Base-by-base conservation (phyloP, 2,797 vertebrate genomes). In the Phylloscopus collybita region DNA sequence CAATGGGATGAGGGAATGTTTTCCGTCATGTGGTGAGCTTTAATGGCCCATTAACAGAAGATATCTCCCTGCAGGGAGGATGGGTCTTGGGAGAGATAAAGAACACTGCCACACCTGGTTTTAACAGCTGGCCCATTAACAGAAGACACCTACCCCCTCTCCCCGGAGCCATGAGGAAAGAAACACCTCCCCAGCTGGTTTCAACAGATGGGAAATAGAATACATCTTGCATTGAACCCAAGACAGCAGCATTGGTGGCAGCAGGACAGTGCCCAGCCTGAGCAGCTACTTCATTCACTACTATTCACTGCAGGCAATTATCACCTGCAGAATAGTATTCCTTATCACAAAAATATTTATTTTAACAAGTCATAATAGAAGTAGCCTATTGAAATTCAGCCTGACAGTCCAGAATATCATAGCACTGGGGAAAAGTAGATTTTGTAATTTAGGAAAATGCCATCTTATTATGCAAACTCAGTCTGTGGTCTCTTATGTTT, bases 171-270 rank as follows among this genome's bases (percentile, higher is more conserved):
- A 54, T 54, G 53, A 54, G 53, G 53, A 54, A 54, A 54, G 30
- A 32, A 32, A 54, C 53, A 21, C 12, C 30, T 32, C 30, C 19
- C 30, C 53, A 32, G 11, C 8, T 10, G 6, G 8, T 21, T 54
- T 54, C 19, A 21, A 21, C 30, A 32, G 53, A 32, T 54, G 53
- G 53, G 19, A 51, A 54, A 54, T 32, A 54, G 53, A 32, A 13
- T 54, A 54, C 30, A 54, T 13, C 30, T 32, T 32, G 53, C 18
- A 54, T 13, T 20, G 53, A 54, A 32, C 19, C 30, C 53, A 54
- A 54, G 53, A 54, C 19, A 54, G 13, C 53, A 54, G 11, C 8
- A 30, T 8, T 0, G 0, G 13, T 10, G 44, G 38, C 6, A 6
- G 60, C 47, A 80, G 85, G 49, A 57, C 44, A 61, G 38, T 4